Evolutionary conservation across 1,140 invertebrate species (phyloP).

Genomic region (Ganaspis sp.): DNA sequence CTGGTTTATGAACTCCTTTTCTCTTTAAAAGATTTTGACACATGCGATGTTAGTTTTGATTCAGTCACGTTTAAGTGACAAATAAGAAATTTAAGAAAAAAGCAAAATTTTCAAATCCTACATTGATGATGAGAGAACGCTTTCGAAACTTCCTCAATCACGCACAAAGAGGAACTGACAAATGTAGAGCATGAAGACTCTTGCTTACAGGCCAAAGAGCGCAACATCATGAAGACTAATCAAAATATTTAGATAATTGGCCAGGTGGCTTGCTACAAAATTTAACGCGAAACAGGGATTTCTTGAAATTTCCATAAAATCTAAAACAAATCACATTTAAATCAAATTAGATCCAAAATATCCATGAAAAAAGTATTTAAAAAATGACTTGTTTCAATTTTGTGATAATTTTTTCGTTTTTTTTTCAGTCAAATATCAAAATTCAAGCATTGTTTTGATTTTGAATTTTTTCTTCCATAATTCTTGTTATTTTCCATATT

Average conservation of each 20-base stretch:
- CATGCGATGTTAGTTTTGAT: background rate
- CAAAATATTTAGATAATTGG: conserved; percentile 66
- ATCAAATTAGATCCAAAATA: too few species aligned
- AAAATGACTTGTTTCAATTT: background rate
- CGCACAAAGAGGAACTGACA: conserved; percentile 54
- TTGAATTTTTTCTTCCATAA: too few species aligned
- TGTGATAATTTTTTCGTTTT: background rate
- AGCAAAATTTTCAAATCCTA: background rate
- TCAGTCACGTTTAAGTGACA: background rate
- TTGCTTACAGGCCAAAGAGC: conserved; percentile 41
- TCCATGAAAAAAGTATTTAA: too few species aligned
- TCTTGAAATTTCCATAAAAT: background rate
- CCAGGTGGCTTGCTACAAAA: conserved; percentile 13
- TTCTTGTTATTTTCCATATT: too few species aligned
- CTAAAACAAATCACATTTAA: background rate
- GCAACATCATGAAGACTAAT: conserved; percentile 39
- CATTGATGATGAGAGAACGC: background rate
- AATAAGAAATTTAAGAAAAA: too few species aligned
- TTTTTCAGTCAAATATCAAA: too few species aligned
- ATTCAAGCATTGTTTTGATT: too few species aligned
- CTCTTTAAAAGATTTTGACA: too few species aligned
- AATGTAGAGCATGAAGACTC: conserved; percentile 41
- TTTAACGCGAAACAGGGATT: background rate
- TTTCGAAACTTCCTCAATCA: conserved; percentile 37
- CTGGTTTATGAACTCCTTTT: too few species aligned